Base-by-base conservation (phyloP, 2,113 vertebrate genomes). In the Bothrops jararaca region DNA sequence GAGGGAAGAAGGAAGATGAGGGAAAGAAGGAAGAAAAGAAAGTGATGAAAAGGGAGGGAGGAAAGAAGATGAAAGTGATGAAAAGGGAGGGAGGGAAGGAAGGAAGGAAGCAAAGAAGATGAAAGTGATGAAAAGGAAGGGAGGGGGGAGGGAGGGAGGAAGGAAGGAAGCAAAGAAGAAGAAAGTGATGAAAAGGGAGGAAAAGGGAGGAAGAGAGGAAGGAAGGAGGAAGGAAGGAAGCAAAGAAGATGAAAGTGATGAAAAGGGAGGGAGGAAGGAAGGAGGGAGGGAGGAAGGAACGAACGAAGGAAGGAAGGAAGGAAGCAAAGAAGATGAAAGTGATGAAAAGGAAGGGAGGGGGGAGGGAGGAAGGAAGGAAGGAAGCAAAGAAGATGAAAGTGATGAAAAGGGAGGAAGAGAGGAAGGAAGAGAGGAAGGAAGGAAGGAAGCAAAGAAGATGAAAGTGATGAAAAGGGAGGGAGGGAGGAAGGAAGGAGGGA, bases 191-290 rank as follows among this genome's bases (percentile, higher is more conserved):
- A 7, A 23, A 24, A 11, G 3, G 3, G 3, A 53, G 52, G 52
- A n/a, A n/a, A n/a, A 11, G 4, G 13, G 64, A 12, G 3, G 9
- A 3, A 0, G 3, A 48, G 24, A n/a, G 26, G 18, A 2, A 3
- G 20, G 0, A 42, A 4, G 88, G 11, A 6, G 0, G 34, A 13
- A 20, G 13, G 23, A 18, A 24, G 3, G 23, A 39, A 48, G 29
- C 24, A 6, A 86, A 10, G 11, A 54, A 5, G 60, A 24, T 12
- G 3, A 26, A 24, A 29, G 1, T 10, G 11, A 64, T 1, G 3
- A 7, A 23, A 24, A 11, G 3, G 3, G 3, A 4, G 2, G 9
- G 1, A 4, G 0, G 9, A 29, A 11, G 24, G 3, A 3, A 10
- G 10, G 22, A 23, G 2, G 5, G 3, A 10, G 3, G 22, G 23